Base-by-base conservation (phyloP, 2,113 vertebrate genomes). In the Cephalopholis sonnerati region DNA sequence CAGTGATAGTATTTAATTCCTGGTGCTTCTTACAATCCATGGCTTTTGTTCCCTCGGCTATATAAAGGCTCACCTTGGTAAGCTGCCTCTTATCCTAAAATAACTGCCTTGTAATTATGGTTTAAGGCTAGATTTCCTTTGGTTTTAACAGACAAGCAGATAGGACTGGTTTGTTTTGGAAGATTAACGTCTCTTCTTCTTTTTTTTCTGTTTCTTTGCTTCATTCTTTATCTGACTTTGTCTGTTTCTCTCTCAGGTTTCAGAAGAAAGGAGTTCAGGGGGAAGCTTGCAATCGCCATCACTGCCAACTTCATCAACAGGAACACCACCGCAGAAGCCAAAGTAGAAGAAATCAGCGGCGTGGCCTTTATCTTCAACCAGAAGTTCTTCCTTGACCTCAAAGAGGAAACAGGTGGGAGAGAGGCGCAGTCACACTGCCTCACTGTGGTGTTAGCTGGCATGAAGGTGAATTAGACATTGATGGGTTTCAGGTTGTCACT, bases 351-450 rank as follows among this genome's bases (percentile, higher is more conserved):
- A 95, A 99, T 99, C 69, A 99, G 98, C 9, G 98, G 98, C 0
- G 98, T 99, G 85, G 98, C 98, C 90, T 99, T 99, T 89, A 99
- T 99, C 94, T 99, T 99, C 94, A 99, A 99, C 90, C 98, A 99
- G 94, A 99, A 99, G 91, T 99, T 99, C 93, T 99, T 99, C 84
- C 97, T 97, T 77, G 98, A 99, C 88, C 96, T 99, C 75, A 99
- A 96, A 93, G 97, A 99, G 83, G 97, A 98, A 91, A 99, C 97
- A 7, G 98, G 98, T 99, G 78, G 53, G 95, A 77, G 32, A 55
- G 32, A 66, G 20, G 20, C 24, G 2, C 36, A 46, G 66, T 54
- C 22, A 10, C 5, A 15, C 39, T 32, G 50, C 22, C 13, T 46
- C 50, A 50, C 44, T 36, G 29, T 39, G 46, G 29, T 4, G 17